Evolutionary conservation across 2,113 vertebrate species (phyloP).

Genomic region (Salvelinus sp.): DNA sequence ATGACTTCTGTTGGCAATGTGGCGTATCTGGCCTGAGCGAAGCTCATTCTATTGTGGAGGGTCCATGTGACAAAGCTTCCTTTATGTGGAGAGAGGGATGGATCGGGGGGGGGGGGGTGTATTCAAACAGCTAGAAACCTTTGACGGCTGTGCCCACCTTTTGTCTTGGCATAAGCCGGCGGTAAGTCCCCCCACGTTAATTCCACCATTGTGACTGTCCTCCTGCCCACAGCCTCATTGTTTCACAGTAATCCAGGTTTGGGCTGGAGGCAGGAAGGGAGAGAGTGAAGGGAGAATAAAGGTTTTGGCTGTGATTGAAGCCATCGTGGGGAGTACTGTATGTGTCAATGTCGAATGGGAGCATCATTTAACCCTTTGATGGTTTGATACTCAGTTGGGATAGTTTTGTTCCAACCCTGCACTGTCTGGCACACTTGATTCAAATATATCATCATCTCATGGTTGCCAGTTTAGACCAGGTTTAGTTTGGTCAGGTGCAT

Average conservation of each 20-base stretch:
- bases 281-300: not conserved
- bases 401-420: too few species aligned
- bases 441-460: not conserved
- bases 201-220: constrained; percentile 38
- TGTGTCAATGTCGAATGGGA: not conserved
- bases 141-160: constrained; percentile 22
- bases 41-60: not conserved
- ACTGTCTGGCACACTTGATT: too few species aligned
- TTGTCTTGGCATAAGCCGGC: constrained; percentile 29
- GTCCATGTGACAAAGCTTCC: constrained; percentile 3
- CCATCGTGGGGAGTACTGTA: not conserved
- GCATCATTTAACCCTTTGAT: not conserved
- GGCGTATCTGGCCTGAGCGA: not conserved
- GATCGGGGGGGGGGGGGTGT: not conserved
- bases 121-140: not conserved
- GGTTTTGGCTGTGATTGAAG: not conserved
- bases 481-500: too few species aligned
- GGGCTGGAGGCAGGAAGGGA: not conserved
- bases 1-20: not conserved
- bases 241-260: constrained; percentile 39
- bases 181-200: constrained; percentile 26
- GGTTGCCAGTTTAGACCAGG: too few species aligned
- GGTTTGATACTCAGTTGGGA: too few species aligned
- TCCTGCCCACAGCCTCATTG: constrained; percentile 28
- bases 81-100: not conserved